These are phyloP conservation scores for Melitaea cinxia DNA, from an alignment of 1,140 invertebrate species.

Conservation along the genomic window DNA sequence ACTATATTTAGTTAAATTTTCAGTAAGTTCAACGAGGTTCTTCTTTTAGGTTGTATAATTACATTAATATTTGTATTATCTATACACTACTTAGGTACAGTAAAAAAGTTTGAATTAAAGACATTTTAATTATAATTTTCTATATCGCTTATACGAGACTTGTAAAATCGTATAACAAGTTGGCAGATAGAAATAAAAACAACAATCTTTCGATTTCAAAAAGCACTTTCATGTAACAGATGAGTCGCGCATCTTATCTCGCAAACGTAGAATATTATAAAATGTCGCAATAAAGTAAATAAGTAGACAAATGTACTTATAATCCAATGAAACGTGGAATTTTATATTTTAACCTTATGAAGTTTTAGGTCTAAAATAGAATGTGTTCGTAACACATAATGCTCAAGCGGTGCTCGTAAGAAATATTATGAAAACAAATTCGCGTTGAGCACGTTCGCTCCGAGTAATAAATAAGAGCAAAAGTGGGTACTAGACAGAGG, in stretches of 20 bases:
- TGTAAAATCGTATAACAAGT: too few relatives aligned
- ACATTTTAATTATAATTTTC: too few relatives aligned
- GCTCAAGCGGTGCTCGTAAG: slow-evolving; percentile 62
- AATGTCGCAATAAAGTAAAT: slow-evolving; percentile 78
- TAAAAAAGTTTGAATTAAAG: too few relatives aligned
- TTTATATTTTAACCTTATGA: slow-evolving; percentile 41
- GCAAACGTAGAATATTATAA: slow-evolving; percentile 78
- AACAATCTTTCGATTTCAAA: slow-evolving; percentile 52
- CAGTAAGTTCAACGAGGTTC: too few relatives aligned
- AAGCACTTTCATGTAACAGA: slow-evolving; percentile 62
- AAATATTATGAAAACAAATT: slow-evolving; percentile 82
- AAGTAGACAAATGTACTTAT: slow-evolving; percentile 74
- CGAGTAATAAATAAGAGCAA: slow-evolving; percentile 79
- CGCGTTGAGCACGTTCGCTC: slow-evolving; percentile 76
- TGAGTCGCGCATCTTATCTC: slow-evolving; percentile 69
- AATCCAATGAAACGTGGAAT: slow-evolving; percentile 19
- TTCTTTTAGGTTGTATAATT: too few relatives aligned
- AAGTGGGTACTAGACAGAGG: slow-evolving; percentile 63
- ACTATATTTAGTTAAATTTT: too few relatives aligned
- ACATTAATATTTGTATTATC: too few relatives aligned
- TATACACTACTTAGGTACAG: too few relatives aligned
- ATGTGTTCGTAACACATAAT: slow-evolving; percentile 52
- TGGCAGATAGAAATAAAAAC: slow-evolving; percentile 18
- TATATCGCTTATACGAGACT: too few relatives aligned
- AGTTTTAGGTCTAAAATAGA: slow-evolving; percentile 49